Evolutionary conservation across 2,113 vertebrate genomes (phyloP), one percentile per base, ranked within the genome.

Genomic region (Stigmatopora nigra): DNA sequence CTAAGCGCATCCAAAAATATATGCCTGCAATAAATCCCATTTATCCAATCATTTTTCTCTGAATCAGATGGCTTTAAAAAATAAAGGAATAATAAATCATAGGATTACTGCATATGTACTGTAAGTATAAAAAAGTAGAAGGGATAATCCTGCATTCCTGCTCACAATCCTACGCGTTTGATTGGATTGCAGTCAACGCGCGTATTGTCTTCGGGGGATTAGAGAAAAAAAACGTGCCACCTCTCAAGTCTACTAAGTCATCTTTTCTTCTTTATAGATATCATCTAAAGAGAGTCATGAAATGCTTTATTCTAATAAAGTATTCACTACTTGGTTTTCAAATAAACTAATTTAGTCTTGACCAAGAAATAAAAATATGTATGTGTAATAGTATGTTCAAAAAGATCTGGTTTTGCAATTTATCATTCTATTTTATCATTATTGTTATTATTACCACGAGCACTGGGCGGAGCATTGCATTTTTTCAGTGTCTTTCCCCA

Each of bases 91-190:
- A 31, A 31, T 31, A 31, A 5, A 41, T 22, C 52, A 68, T 61
- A 14, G 20, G 86, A 82, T 82, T 74, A 83, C 57, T 31, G 9
- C 77, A 81, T 78, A 76, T 82, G 41, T 61, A 61, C 19, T 14
- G 13, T 20, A 61, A 44, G 59, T 61, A 61, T 56, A 48, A 14
- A 8, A 8, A 70, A 81, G 71, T 73, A 79, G 48, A 71, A 77
- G 53, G 55, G 58, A 12, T 84, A 84, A 85, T 84, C 82, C 78
- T 31, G 19, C 78, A n/a, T 47, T 72, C 7, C 52, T 62, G 6
- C 73, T 78, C 65, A 55, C 70, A 84, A 78, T 87, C 85, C 82
- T 75, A 79, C 77, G 76, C 75, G 78, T 82, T 79, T 85, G 84
- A 88, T 86, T 82, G 85, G 82, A 86, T 88, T 84, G 71, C 41